phyloP scores from a whole-genome alignment of 2,797 vertebrate species.

The Acanthurus tractus region DNA sequence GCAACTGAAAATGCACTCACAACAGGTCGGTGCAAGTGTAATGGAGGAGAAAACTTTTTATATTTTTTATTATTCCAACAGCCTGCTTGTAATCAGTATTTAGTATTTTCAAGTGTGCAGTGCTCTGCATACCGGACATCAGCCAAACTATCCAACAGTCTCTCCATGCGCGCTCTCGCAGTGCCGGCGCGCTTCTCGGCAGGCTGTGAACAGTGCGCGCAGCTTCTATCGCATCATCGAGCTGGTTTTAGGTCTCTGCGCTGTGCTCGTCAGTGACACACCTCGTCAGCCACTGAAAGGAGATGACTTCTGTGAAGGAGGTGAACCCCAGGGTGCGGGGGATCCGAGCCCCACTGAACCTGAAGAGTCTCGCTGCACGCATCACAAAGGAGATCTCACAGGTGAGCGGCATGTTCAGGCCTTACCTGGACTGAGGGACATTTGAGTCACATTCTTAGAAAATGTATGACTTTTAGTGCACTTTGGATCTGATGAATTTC shows the following conservation, averaged over 20 bases:
- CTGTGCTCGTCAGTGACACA: background rate
- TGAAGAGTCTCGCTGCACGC: constrained; percentile 31
- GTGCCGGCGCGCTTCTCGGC: background rate
- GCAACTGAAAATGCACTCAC: too few species aligned
- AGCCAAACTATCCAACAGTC: too few species aligned
- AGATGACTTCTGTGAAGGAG: constrained; percentile 25
- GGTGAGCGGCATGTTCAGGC: constrained; percentile 24
- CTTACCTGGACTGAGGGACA: too few species aligned
- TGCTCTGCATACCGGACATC: too few species aligned
- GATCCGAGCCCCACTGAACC: constrained; percentile 8
- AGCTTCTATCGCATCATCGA: background rate
- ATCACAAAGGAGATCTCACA: constrained; percentile 31
- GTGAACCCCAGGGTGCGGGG: constrained; percentile 27
- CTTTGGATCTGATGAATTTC: too few species aligned
- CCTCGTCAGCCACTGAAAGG: background rate
- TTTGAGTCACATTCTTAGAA: too few species aligned
- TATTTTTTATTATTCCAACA: too few species aligned
- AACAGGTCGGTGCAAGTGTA: too few species aligned
- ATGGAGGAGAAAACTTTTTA: too few species aligned
- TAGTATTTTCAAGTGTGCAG: too few species aligned
- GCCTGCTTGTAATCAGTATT: too few species aligned
- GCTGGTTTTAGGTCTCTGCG: fast-evolving
- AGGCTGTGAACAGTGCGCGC: background rate
- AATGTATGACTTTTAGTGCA: too few species aligned
- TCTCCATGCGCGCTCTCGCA: background rate